phyloP scores from a whole-genome alignment of 37 sponge, comb jelly and placozoan species.

The Ianthella basta region DNA sequence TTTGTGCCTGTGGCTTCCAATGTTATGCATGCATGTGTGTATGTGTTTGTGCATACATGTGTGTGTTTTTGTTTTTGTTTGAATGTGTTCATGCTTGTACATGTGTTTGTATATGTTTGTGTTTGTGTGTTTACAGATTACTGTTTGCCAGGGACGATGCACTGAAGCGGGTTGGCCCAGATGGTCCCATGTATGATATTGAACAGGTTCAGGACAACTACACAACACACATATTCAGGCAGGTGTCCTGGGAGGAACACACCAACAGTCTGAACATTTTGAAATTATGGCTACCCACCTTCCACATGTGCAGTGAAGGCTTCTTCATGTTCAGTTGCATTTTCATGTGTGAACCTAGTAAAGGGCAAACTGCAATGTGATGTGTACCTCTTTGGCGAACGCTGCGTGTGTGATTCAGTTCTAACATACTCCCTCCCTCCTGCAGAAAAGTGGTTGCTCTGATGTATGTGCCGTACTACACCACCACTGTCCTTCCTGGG shows the following conservation, averaged over 20 bases:
- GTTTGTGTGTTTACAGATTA: constrained; percentile 28
- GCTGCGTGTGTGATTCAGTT: too few species aligned
- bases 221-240: constrained; percentile 57
- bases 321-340: not conserved
- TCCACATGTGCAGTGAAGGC: not conserved
- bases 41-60: too few species aligned
- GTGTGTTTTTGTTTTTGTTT: too few species aligned
- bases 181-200: constrained; percentile 50
- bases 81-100: too few species aligned
- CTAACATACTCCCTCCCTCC: too few species aligned
- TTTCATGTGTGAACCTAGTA: not conserved
- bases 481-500: constrained; percentile 56
- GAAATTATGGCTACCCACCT: not conserved
- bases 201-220: constrained; percentile 49
- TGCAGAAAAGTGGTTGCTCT: constrained; percentile 34
- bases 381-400: too few species aligned
- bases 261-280: not conserved
- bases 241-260: not conserved
- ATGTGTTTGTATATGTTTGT: too few species aligned
- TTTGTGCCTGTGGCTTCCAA: too few species aligned
- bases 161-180: constrained; percentile 42
- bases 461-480: constrained; percentile 65
- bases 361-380: too few species aligned
- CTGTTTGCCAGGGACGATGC: constrained; percentile 74
- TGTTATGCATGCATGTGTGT: not conserved